phyloP scores from a whole-genome alignment of 2,888 invertebrate species.

The Taphrorychus bicolor region DNA sequence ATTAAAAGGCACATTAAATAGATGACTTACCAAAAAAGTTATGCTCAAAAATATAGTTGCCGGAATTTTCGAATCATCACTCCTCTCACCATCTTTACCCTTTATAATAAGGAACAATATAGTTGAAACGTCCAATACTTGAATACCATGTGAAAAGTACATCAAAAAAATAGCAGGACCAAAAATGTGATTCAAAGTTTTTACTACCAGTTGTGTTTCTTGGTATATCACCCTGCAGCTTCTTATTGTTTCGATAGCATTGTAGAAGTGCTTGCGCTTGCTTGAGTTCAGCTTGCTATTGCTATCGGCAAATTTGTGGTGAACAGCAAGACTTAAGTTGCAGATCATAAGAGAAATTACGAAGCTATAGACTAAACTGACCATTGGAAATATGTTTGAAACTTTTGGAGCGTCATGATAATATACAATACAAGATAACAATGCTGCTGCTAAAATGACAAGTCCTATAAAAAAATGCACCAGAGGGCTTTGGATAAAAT shows the following conservation, averaged over 20 bases:
- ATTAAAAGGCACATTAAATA: not conserved
- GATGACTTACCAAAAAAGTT: not conserved
- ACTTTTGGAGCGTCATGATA: not conserved
- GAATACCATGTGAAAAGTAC: slow-evolving; percentile 11
- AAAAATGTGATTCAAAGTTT: slow-evolving; percentile 15
- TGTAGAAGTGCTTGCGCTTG: slow-evolving; percentile 24
- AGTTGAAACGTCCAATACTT: slow-evolving; percentile 8
- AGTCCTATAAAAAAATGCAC: slow-evolving; percentile 7
- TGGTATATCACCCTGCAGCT: slow-evolving; percentile 21
- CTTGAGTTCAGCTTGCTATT: slow-evolving; percentile 10
- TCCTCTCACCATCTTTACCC: not conserved
- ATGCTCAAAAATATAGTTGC: not conserved
- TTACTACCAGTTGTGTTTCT: slow-evolving; percentile 5
- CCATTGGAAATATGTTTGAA: not conserved
- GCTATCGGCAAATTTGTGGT: slow-evolving; percentile 12
- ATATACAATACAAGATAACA: not conserved
- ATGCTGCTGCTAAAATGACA: not conserved
- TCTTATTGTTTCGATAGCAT: slow-evolving; percentile 20
- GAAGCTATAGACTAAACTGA: not conserved
- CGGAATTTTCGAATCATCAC: not conserved
- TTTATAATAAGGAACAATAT: not conserved
- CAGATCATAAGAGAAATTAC: not conserved
- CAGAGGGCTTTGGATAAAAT: slow-evolving; percentile 1
- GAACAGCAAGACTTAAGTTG: slow-evolving; percentile 8
- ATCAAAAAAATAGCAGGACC: slow-evolving; percentile 11